Conservation (phyloP, 2,113 vertebrate genomes). For the Seriola dumerili region DNA sequence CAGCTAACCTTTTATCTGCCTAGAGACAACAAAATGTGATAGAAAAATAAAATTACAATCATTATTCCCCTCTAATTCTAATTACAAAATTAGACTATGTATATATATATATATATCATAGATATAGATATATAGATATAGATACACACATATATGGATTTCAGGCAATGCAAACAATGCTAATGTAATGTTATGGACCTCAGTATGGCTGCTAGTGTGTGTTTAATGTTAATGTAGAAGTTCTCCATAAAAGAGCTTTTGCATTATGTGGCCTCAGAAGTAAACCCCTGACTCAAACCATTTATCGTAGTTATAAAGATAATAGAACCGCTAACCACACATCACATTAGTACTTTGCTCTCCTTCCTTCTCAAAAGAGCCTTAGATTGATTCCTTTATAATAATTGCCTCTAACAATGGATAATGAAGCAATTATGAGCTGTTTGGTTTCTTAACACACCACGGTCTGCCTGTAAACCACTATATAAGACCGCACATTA, state of each 20-base stretch:
- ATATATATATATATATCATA: too few species aligned
- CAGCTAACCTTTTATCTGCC: too few species aligned
- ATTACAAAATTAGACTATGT: too few species aligned
- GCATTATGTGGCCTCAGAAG: background rate
- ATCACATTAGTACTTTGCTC: background rate
- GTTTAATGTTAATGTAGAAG: too few species aligned
- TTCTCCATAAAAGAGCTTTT: background rate
- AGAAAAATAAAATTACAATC: too few species aligned
- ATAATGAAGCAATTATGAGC: slow-evolving; percentile 43
- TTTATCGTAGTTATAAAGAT: background rate
- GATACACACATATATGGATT: too few species aligned
- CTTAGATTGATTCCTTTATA: slow-evolving; percentile 24
- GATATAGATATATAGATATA: too few species aligned
- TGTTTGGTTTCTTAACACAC: slow-evolving; percentile 30
- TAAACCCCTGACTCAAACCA: background rate
- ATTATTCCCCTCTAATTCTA: too few species aligned
- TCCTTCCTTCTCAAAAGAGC: slow-evolving; percentile 7
- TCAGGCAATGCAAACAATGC: background rate
- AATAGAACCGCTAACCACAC: background rate
- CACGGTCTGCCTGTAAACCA: slow-evolving; percentile 16
- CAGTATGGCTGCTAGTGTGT: background rate
- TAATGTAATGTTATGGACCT: background rate
- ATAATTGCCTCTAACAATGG: slow-evolving; percentile 20
- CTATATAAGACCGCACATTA: slow-evolving; percentile 20
- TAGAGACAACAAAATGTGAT: too few species aligned